Base-by-base conservation (phyloP, 2,113 vertebrate genomes). In the Sturnira hondurensis region DNA sequence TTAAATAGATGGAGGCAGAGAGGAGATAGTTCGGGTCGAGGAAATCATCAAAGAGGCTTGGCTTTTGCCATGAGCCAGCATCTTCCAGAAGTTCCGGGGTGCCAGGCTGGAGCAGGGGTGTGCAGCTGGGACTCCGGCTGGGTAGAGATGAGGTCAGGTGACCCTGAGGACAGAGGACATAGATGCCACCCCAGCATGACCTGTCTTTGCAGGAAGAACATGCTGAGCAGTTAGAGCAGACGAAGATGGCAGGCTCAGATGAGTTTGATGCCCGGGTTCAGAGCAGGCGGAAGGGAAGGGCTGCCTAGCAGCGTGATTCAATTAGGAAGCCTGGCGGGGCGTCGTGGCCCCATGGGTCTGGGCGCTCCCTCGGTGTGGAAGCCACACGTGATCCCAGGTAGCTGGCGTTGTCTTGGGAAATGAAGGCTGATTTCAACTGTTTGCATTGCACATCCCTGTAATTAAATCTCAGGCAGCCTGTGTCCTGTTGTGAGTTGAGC, bases 311-410 rank as follows among this genome's bases (percentile, higher is more conserved):
- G 14, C 33, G 0, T 31, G 0, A 38, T 13, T 61, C 63, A 9
- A 0, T 28, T 22, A 85, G 81, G 43, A 16, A 12, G 15, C 45
- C 41, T 20, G 14, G 3, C 0, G 14, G 50, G 28, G n/a, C 7
- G 20, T 24, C 8, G 16, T 17, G 61, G 6, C 15, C 11, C 24
- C 11, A 0, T 1, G 3, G 5, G 12, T 7, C 14, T 2, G 11
- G n/a, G 50, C 3, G 7, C n/a, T 24, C 43, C 3, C 33, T 68
- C 41, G 9, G 0, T 9, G 11, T 31, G 13, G 80, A 54, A 54
- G 19, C 45, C 45, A 12, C 47, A 2, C 0, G 9, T 26, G 71
- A 38, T 15, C 14, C 2, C 15, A 50, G 16, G 41, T 2, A 4
- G 74, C 73, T 63, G 31, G 17, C 14, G 9, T 56, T 61, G 11